These are phyloP conservation scores for Myotis davidii DNA, from an alignment of 2,113 vertebrate genomes.

Conservation along the genomic window DNA sequence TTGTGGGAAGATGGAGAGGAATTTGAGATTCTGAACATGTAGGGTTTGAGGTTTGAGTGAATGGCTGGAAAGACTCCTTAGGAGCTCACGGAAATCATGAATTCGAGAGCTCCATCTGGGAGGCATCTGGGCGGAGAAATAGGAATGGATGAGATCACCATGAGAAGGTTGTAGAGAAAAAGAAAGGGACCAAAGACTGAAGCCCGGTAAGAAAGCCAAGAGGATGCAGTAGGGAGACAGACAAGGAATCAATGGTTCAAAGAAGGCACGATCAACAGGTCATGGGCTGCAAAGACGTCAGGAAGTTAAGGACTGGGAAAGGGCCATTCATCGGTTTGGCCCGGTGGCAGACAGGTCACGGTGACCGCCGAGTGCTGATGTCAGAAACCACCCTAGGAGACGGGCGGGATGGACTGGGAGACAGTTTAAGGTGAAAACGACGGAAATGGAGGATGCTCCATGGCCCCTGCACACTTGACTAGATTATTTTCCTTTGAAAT, in stretches of 20 bases:
- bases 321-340: not conserved
- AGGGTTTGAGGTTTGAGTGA: not conserved
- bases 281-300: not conserved
- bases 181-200: not conserved
- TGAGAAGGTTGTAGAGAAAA: not conserved
- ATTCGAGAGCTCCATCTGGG: not conserved
- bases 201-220: not conserved
- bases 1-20: not conserved
- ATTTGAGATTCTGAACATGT: not conserved
- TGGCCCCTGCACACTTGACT: not conserved
- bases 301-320: not conserved
- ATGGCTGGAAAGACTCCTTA: not conserved
- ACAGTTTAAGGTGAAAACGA: not conserved
- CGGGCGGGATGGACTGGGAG: not conserved
- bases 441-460: not conserved
- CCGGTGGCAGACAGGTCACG: not conserved
- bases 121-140: not conserved
- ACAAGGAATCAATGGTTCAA: not conserved
- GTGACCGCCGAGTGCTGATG: not conserved
- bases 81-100: not conserved
- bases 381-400: not conserved
- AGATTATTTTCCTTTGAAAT: slow-evolving; percentile 7
- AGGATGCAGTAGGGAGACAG: rapidly evolving
- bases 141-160: not conserved
- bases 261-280: not conserved